Conservation (phyloP, 2,888 invertebrate species). For the Ectobius pallidus region DNA sequence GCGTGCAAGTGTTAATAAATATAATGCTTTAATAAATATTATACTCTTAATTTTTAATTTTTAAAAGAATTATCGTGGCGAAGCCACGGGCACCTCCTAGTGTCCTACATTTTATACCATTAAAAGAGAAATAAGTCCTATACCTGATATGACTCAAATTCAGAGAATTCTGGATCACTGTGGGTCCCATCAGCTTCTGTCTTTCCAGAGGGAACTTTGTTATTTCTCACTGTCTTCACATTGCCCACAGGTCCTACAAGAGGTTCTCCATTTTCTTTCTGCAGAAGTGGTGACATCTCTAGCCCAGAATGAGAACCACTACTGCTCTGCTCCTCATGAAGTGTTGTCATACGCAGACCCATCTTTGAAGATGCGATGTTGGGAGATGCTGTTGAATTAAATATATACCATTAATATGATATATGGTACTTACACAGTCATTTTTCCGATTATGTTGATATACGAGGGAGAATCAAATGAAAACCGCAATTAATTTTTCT, state of each 20-base stretch:
- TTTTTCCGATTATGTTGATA: no score
- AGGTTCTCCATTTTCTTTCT: constrained; percentile 50
- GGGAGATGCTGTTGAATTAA: constrained; percentile 70
- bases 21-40: no score
- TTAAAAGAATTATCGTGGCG: no score
- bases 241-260: neutral
- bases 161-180: constrained; percentile 57
- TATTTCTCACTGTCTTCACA: neutral
- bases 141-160: constrained; percentile 53
- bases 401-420: no score
- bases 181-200: constrained; percentile 36
- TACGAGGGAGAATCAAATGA: no score
- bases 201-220: neutral
- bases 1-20: no score
- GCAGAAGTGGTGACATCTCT: constrained; percentile 48
- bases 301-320: constrained; percentile 43
- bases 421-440: no score
- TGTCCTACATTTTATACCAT: no score
- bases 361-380: constrained; percentile 77
- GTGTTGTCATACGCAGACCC: constrained; percentile 87
- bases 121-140: no score
- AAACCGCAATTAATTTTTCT: no score
- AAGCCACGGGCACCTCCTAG: no score
- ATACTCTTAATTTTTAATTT: no score
- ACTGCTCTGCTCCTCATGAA: constrained; percentile 77